Evolutionary conservation across 30 jellyfish, hydroid and myxozoan species (phyloP).

Genomic region (Chironex yamaguchii): DNA sequence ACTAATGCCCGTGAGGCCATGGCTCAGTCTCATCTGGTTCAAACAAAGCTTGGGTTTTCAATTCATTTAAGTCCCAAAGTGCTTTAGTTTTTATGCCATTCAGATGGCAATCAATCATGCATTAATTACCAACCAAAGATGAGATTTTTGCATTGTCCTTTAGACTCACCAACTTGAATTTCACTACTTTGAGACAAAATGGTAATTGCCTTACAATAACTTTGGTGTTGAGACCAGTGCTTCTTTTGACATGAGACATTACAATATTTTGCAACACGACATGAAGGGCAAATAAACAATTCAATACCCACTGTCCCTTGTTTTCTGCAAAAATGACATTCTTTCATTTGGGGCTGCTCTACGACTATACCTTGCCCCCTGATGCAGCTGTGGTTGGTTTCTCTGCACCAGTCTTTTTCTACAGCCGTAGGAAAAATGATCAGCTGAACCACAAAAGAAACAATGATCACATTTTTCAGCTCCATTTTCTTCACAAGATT

Average conservation of each 20-base stretch:
- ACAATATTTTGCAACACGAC: conserved; percentile 65
- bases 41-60: conserved; percentile 18
- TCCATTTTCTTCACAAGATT: conserved; percentile 44
- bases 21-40: conserved; percentile 22
- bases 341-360: conserved; percentile 38
- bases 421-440: conserved; percentile 71
- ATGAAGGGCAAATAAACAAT: conserved; percentile 33
- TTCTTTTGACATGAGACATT: conserved; percentile 43
- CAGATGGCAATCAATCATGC: conserved; percentile 22
- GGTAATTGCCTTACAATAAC: conserved; percentile 51
- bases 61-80: conserved; percentile 33
- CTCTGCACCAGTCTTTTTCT: conserved; percentile 61
- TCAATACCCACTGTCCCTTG: conserved; percentile 25
- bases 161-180: conserved; percentile 27
- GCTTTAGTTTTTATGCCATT: conserved; percentile 7
- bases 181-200: conserved; percentile 39
- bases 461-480: conserved; percentile 60
- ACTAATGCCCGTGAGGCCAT: conserved; percentile 1
- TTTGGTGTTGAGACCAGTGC: conserved; percentile 63
- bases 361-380: conserved; percentile 57
- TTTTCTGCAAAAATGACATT: conserved; percentile 46
- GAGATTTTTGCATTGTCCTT: conserved; percentile 8
- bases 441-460: conserved; percentile 52
- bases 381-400: conserved; percentile 63
- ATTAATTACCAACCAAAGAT: conserved; percentile 22